Conservation (phyloP, 2,888 invertebrate genomes). For the Diabrotica balteata region DNA sequence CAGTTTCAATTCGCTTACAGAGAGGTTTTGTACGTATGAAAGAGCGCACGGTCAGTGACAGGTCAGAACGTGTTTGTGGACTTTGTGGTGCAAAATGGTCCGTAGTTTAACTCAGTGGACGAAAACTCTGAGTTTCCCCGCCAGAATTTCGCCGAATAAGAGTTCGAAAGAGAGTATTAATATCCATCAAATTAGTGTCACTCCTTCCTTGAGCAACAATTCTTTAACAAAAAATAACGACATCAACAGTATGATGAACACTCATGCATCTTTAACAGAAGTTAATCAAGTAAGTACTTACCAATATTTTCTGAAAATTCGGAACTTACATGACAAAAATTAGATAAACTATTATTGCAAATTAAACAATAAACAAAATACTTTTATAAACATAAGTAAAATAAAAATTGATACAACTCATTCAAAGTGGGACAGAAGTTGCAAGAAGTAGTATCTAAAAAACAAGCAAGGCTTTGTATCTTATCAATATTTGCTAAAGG, state of each 20-base stretch:
- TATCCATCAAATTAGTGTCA: conserved; percentile 67
- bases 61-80: conserved; percentile 15
- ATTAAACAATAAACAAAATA: too few species aligned
- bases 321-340: too few species aligned
- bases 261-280: conserved; percentile 51
- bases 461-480: too few species aligned
- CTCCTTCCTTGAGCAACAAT: conserved; percentile 67
- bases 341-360: too few species aligned
- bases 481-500: too few species aligned
- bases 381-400: too few species aligned
- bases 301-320: too few species aligned
- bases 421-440: too few species aligned
- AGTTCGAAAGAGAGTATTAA: conserved; percentile 75
- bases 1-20: conserved; percentile 30
- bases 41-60: conserved; percentile 2
- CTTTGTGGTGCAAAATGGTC: conserved; percentile 68
- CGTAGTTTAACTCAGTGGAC: conserved; percentile 90
- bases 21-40: conserved; percentile 10
- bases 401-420: too few species aligned
- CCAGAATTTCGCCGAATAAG: conserved; percentile 83
- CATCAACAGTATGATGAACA: conserved; percentile 56
- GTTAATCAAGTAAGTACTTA: conserved; percentile 54
- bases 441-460: too few species aligned
- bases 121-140: conserved; percentile 88
- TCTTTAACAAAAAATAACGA: conserved; percentile 58